Conservation (phyloP, 2,888 invertebrate genomes). For the Acanthosepion esculentum region DNA sequence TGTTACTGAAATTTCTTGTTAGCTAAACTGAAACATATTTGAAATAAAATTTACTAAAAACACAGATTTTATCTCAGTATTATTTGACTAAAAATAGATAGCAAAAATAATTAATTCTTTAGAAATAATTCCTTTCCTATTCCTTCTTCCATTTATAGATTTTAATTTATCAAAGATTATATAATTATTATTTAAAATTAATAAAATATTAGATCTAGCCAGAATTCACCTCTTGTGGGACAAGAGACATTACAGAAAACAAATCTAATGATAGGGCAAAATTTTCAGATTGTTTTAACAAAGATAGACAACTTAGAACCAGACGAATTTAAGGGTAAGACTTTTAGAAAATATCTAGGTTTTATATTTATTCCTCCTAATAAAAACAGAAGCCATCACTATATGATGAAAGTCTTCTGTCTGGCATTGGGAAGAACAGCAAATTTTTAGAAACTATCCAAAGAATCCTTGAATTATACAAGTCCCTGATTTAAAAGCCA, state of each 20-base stretch:
- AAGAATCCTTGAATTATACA: background rate
- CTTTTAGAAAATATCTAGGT: background rate
- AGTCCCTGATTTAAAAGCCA: background rate
- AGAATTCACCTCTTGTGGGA: background rate
- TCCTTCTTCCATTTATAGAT: no score
- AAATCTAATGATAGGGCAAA: background rate
- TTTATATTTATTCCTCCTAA: background rate
- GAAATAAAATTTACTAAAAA: background rate
- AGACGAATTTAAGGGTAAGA: background rate
- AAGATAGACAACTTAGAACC: no score
- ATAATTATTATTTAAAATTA: background rate
- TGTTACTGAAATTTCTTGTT: background rate
- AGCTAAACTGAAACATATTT: background rate
- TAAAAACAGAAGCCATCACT: background rate
- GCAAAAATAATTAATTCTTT: no score
- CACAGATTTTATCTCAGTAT: no score
- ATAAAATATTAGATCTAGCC: background rate
- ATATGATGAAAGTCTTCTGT: background rate
- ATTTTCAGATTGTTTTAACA: no score
- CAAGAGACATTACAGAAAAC: background rate
- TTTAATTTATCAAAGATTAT: background rate
- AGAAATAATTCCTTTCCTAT: no score
- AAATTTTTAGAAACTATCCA: background rate
- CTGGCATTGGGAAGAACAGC: background rate
- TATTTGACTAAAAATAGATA: no score